Base-by-base conservation (phyloP, 2,797 vertebrate genomes). In the Xiphorhynchus erythropygius region DNA sequence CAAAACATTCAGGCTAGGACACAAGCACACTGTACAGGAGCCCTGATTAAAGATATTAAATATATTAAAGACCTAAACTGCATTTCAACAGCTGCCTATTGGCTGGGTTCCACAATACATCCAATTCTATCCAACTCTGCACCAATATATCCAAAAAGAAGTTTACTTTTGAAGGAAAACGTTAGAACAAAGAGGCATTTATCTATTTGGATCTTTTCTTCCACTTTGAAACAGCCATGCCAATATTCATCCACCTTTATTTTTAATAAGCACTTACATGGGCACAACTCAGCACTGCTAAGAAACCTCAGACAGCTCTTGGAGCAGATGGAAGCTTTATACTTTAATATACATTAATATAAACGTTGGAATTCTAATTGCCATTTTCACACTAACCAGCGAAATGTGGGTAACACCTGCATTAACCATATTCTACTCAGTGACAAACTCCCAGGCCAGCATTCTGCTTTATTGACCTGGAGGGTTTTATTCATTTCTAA, bases 301-400 rank as follows among this genome's bases (percentile, higher is more conserved):
- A 70, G 50, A 27, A 15, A 50, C 28, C 75, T 63, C 47, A 69
- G 52, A 53, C 90, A 87, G 59, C 65, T 65, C 64, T 65, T 42
- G 57, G 69, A 94, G 53, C 83, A 96, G 92, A 95, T 55, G 25
- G 89, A 39, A 69, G n/a, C 6, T 95, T 87, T 71, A 78, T 70
- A 71, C 71, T 57, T 46, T 33, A 33, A 65, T 46, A 25, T 33
- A 33, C 32, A 65, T 25, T 25, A 65, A 81, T 56, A 64, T 88
- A 83, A 94, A 86, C 69, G 60, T 14, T 49, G 42, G 78, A 79
- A 93, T 94, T 89, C 50, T 65, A 94, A 63, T 27, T 75, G 37
- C 53, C 18, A 21, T 91, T 81, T 94, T 78, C 89, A 78, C 75
- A 60, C 57, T 77, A 91, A 91, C 68, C n/a, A 88, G 60, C 44